These are phyloP conservation scores for Hydrotaea cyrtoneurina DNA, from an alignment of 2,888 invertebrate genomes.

Conservation along the genomic window DNA sequence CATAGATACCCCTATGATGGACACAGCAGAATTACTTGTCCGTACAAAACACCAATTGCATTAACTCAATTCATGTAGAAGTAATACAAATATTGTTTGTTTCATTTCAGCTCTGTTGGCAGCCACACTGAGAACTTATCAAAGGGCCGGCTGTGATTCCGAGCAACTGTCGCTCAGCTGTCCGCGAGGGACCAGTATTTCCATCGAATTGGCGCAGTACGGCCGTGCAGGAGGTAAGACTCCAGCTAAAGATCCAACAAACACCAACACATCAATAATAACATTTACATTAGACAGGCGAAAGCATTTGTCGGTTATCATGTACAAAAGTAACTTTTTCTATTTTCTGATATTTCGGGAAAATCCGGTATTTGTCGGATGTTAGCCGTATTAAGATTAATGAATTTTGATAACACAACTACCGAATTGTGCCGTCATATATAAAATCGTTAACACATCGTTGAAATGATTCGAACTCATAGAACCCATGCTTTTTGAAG, in stretches of 20 bases:
- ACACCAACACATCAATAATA: slow-evolving; percentile 38
- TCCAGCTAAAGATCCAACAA: slow-evolving; percentile 9
- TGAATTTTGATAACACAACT: no score
- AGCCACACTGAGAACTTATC: slow-evolving; percentile 94
- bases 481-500: no score
- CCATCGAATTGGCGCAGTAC: slow-evolving; percentile 94
- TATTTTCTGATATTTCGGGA: no score
- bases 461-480: no score
- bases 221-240: slow-evolving; percentile 83
- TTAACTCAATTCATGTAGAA: slow-evolving; percentile 59
- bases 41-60: slow-evolving; percentile 46
- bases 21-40: slow-evolving; percentile 35
- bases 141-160: slow-evolving; percentile 95
- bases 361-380: no score
- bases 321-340: no score
- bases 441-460: no score
- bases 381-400: no score
- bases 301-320: no score
- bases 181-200: slow-evolving; percentile 94
- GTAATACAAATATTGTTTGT: slow-evolving; percentile 56
- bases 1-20: background rate
- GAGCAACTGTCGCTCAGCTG: slow-evolving; percentile 93
- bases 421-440: no score
- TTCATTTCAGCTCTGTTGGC: slow-evolving; percentile 89
- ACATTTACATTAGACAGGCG: background rate